Evolutionary conservation across 2,113 vertebrate genomes (phyloP).

Genomic region (Lichenostomus cassidix): DNA sequence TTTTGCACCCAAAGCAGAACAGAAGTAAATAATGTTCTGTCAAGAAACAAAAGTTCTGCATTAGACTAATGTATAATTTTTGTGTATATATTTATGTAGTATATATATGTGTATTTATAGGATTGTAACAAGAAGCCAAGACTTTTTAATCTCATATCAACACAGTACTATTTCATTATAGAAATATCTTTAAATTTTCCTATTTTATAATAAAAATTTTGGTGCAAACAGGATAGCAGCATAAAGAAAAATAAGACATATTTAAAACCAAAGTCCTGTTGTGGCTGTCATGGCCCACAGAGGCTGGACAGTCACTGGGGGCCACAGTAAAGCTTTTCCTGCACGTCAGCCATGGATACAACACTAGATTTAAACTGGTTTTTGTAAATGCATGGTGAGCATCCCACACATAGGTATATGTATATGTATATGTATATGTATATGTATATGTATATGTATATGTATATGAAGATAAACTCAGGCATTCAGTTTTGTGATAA

Average conservation of each 20-base stretch:
- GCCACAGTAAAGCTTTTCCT: background rate
- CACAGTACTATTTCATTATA: background rate
- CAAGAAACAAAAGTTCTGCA: background rate
- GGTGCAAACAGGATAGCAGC: background rate
- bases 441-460: background rate
- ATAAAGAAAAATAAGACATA: background rate
- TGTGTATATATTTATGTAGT: background rate
- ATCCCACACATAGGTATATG: background rate
- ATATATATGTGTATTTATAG: background rate
- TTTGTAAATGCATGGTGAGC: background rate
- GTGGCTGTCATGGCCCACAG: background rate
- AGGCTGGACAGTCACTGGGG: background rate
- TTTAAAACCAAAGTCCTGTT: background rate
- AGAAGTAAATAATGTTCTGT: background rate
- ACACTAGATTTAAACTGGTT: background rate
- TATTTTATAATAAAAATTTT: background rate
- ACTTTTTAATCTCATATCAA: background rate
- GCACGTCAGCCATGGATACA: background rate
- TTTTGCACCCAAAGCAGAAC: background rate
- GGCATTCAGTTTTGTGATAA: background rate
- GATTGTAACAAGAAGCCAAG: background rate
- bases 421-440: fast-evolving
- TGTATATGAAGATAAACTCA: fast-evolving
- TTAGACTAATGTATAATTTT: background rate
- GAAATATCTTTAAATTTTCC: background rate